phyloP scores from a whole-genome alignment of 1,140 invertebrate genomes.

The Leptopilina boulardi region DNA sequence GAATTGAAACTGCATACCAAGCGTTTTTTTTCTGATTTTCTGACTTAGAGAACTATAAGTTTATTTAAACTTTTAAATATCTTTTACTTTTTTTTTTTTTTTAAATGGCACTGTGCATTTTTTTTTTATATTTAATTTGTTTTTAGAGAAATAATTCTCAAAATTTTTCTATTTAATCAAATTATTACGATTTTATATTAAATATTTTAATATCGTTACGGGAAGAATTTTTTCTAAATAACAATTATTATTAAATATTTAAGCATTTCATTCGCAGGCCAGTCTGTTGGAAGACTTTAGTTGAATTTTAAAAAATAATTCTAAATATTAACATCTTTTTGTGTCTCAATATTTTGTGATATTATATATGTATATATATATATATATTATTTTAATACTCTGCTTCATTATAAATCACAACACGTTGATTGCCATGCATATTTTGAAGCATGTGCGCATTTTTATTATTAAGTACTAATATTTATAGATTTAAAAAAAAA shows the following conservation, averaged over 20 bases:
- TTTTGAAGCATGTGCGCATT: conserved; percentile 3
- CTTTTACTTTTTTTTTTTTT: background rate
- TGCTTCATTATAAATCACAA: conserved; percentile 56
- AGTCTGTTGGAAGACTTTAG: background rate
- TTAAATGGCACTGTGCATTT: conserved; percentile 13
- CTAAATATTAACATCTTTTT: background rate
- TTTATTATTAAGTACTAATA: conserved; percentile 2
- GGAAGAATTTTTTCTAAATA: background rate
- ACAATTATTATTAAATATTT: background rate
- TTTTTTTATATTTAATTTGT: background rate
- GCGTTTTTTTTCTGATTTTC: background rate
- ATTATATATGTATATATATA: too few species aligned
- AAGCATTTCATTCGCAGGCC: conserved; percentile 1
- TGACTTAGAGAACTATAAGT: background rate
- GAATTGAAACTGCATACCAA: background rate
- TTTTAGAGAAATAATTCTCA: too few species aligned
- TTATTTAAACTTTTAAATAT: background rate
- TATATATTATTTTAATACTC: conserved; percentile 56
- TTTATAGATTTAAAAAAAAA: background rate
- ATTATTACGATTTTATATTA: background rate
- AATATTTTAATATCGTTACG: background rate
- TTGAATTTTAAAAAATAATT: background rate
- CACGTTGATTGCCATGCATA: background rate
- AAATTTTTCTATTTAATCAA: too few species aligned
- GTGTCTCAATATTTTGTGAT: background rate